These are phyloP conservation scores for Alexandromys fortis DNA, from an alignment of 2,113 vertebrate species.

Conservation along the genomic window DNA sequence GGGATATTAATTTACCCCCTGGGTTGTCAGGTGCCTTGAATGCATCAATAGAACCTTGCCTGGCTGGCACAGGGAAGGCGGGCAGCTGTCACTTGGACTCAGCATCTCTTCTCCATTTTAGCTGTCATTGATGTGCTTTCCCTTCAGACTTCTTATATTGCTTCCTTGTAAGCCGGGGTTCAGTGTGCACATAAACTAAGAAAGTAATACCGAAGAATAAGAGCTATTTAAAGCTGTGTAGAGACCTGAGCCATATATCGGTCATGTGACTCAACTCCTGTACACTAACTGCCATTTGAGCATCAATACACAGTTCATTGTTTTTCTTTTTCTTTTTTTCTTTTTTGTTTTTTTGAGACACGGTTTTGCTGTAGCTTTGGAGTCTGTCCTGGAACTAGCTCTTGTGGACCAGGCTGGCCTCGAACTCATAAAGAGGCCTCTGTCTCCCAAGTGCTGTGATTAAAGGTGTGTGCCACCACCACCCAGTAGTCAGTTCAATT, in stretches of 20 bases:
- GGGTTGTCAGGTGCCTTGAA: background rate
- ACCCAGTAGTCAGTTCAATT: background rate
- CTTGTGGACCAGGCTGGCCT: no score
- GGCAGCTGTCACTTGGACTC: background rate
- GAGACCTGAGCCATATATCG: no score
- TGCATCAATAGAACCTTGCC: background rate
- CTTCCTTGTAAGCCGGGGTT: slow-evolving; percentile 20
- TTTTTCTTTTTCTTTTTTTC: background rate
- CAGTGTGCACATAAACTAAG: background rate
- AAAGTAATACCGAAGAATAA: background rate
- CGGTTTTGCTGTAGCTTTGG: no score
- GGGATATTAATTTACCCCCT: background rate
- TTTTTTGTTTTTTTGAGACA: no score
- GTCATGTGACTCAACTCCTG: background rate
- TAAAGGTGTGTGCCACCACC: no score
- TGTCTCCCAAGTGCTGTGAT: no score
- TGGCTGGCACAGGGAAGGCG: background rate
- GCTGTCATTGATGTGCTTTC: slow-evolving; percentile 4
- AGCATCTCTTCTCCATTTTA: background rate
- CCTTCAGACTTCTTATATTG: background rate
- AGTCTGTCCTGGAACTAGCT: no score
- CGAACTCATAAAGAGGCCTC: no score
- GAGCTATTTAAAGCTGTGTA: background rate
- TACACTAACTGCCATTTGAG: background rate
- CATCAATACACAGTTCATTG: background rate